These are phyloP conservation scores for Crax fasciolata DNA, from an alignment of 2,797 vertebrate species.

Conservation along the genomic window DNA sequence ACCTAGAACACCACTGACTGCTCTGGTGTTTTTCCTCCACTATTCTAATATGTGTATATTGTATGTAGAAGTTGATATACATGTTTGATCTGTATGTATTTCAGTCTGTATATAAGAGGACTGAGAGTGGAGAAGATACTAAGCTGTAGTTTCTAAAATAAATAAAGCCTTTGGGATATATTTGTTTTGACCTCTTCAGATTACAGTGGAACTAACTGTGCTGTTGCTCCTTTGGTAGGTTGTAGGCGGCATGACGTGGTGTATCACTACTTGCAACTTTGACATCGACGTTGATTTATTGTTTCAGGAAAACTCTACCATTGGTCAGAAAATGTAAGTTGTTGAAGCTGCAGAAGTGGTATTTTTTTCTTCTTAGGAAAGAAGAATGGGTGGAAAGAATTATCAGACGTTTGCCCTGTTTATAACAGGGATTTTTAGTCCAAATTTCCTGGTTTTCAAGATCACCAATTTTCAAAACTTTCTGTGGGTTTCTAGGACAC, in stretches of 20 bases:
- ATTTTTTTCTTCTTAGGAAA: background rate
- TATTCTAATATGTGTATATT: background rate
- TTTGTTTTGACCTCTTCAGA: background rate
- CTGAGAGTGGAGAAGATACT: background rate
- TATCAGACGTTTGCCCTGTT: background rate
- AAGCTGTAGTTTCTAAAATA: background rate
- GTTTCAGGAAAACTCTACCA: slow-evolving; percentile 98
- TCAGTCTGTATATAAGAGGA: background rate
- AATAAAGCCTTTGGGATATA: background rate
- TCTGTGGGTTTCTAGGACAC: background rate
- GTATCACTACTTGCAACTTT: slow-evolving; percentile 97
- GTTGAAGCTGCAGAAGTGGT: background rate
- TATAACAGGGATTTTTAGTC: background rate
- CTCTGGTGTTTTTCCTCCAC: background rate
- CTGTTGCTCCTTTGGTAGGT: slow-evolving; percentile 84
- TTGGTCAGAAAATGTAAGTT: slow-evolving; percentile 97
- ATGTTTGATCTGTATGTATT: background rate
- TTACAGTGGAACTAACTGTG: background rate
- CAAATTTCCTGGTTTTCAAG: background rate
- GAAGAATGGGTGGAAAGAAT: fast-evolving
- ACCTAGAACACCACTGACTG: background rate
- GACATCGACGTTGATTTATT: slow-evolving; percentile 96
- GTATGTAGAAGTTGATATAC: background rate
- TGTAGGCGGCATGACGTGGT: slow-evolving; percentile 99
- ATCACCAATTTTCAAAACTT: background rate